These are phyloP conservation scores for Pyrocephalus nanus DNA, from an alignment of 2,797 vertebrate species.

Conservation along the genomic window DNA sequence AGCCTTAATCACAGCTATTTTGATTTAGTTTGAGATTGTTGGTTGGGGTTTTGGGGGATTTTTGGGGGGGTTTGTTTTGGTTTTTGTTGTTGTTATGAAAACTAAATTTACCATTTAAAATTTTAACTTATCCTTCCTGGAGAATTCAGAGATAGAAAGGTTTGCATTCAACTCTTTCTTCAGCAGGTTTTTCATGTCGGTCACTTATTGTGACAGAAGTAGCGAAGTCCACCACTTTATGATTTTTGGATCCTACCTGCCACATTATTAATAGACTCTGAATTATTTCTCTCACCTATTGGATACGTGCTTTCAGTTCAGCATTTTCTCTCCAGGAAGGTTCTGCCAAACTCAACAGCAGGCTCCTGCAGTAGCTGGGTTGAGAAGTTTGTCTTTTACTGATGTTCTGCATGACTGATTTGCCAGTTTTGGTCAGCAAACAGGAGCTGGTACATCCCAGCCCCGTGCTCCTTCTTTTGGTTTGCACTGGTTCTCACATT, in stretches of 20 bases:
- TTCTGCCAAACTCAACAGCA: not conserved
- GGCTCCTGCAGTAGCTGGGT: not conserved
- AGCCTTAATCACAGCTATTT: not conserved
- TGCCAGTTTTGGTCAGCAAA: not conserved
- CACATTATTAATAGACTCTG: not conserved
- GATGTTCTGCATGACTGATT: not conserved
- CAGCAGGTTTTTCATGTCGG: not conserved
- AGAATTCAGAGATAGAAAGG: not conserved
- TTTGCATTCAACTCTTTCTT: not conserved
- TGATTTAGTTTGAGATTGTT: not conserved
- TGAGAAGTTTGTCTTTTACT: not conserved
- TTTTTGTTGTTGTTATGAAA: not conserved
- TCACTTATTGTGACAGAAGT: not conserved
- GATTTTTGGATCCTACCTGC: not conserved
- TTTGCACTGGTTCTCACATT: not conserved
- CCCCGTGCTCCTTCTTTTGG: not conserved
- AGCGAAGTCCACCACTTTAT: not conserved
- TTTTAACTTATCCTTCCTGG: not conserved
- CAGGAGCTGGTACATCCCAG: not conserved
- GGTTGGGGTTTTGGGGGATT: not conserved
- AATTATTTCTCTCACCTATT: not conserved
- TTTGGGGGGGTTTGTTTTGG: not conserved
- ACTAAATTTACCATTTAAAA: not conserved
- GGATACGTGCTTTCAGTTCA: not conserved
- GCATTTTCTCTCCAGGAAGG: not conserved